These are phyloP conservation scores for Phoeniculus purpureus DNA, from an alignment of 2,797 vertebrate genomes.

Conservation along the genomic window DNA sequence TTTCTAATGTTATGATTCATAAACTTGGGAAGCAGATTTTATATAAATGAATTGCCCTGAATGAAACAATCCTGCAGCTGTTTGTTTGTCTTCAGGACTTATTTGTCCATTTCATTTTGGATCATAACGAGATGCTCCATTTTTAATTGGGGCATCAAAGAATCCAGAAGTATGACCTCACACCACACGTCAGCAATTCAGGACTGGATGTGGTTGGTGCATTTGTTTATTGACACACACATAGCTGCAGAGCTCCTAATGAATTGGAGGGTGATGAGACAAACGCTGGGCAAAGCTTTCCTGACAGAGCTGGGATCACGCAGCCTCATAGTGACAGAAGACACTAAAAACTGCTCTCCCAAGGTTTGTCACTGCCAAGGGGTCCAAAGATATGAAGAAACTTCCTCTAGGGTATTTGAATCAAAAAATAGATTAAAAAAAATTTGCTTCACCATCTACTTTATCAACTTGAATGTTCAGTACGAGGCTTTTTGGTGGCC, in stretches of 20 bases:
- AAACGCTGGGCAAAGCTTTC: neutral
- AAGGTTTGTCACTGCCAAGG: neutral
- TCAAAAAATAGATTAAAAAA: neutral
- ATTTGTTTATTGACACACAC: neutral
- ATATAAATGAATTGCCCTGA: neutral
- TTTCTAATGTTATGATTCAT: neutral
- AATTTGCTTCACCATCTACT: neutral
- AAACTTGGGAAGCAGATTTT: neutral
- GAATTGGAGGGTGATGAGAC: neutral
- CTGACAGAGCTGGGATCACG: neutral
- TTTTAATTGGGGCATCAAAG: neutral
- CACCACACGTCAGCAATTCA: neutral
- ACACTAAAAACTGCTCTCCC: neutral
- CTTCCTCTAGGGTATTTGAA: neutral
- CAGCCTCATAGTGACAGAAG: neutral
- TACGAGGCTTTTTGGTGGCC: neutral
- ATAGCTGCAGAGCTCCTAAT: neutral
- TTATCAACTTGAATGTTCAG: neutral
- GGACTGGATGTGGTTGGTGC: accelerated
- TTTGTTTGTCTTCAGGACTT: neutral
- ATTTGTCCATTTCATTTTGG: neutral
- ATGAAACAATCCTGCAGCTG: neutral
- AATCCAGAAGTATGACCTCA: neutral
- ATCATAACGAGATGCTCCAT: neutral
- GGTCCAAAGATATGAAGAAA: neutral